Base-by-base conservation (phyloP, 2,888 invertebrate species). In the Steinernema hermaphroditum region DNA sequence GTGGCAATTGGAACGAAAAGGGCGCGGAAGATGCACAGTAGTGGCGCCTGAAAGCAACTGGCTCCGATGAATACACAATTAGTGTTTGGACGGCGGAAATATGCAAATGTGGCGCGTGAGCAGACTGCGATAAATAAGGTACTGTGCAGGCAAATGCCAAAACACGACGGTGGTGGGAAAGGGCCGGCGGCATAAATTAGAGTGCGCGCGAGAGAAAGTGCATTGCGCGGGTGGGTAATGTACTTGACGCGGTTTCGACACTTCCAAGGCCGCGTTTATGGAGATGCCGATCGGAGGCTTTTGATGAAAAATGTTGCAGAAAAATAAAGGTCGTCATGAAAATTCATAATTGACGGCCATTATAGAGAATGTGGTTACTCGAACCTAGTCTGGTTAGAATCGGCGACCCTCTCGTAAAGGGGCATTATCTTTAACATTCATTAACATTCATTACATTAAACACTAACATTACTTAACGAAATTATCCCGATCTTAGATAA, bases 31-130 rank as follows among this genome's bases (percentile, higher is more conserved):
- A 54, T 54, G 24, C 9, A 46, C 8, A 16, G 22, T 22, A 9
- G 54, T 54, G 54, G 54, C 54, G 54, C 54, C 54, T 54, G 54
- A 54, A 24, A 54, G n/a, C 24, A 24, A 54, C 9, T n/a, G n/a
- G n/a, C n/a, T n/a, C 43, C 8, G 19, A 49, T 19, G 49, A 19
- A 6, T 22, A 54, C 22, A 24, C 12, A 54, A 27, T 24, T 22
- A 46, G 27, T 54, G 54, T 54, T 54, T 54, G 6, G 54, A 16
- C 54, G 27, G 27, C 24, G 54, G 2, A 54, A 54, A 54, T 46
- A 46, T 54, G 54, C 54, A 54, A 54, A 54, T 54, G 22, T 37
- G 37, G 12, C 54, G 27, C 54, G 27, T 22, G 54, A 22, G 24
- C 27, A 2, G 4, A 4, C 46, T 46, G n/a, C 16, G 6, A 46